phyloP scores from a whole-genome alignment of 2,888 invertebrate genomes.

The Brachypalpus laphriformis region DNA sequence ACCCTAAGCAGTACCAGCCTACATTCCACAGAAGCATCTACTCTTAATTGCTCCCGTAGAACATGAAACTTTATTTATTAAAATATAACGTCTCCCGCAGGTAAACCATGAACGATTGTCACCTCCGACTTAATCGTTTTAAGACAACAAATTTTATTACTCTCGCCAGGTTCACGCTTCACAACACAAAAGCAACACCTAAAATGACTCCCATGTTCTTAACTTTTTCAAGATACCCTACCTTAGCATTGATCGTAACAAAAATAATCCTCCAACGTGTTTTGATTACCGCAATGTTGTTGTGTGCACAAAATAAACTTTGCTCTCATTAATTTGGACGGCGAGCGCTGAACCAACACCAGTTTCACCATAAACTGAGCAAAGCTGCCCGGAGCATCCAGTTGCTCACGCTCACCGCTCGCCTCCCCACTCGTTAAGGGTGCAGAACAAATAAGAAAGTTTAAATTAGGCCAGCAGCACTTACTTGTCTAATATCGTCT shows the following conservation, averaged over 20 bases:
- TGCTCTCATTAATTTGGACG: slow-evolving; percentile 44
- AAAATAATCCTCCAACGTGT: neutral
- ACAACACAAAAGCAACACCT: slow-evolving; percentile 40
- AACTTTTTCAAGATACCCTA: slow-evolving; percentile 4
- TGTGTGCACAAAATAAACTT: slow-evolving; percentile 34
- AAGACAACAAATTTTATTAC: slow-evolving; percentile 55
- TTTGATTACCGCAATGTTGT: neutral
- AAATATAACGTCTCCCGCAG: neutral
- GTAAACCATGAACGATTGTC: slow-evolving; percentile 18
- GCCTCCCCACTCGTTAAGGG: neutral
- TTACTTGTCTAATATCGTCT: slow-evolving; percentile 33
- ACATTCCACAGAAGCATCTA: neutral
- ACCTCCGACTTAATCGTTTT: slow-evolving; percentile 44
- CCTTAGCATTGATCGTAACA: slow-evolving; percentile 13
- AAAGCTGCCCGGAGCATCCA: neutral
- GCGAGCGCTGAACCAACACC: neutral
- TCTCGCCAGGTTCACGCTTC: neutral
- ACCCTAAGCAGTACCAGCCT: too few species aligned
- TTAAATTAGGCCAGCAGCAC: slow-evolving; percentile 67
- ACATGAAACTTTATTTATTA: neutral
- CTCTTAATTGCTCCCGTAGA: too few species aligned
- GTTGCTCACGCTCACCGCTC: neutral
- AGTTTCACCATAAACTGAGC: neutral
- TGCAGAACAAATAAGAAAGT: slow-evolving; percentile 58
- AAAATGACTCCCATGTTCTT: slow-evolving; percentile 42